These are phyloP conservation scores for Ischnura elegans DNA, from an alignment of 2,888 invertebrate species.

Conservation along the genomic window DNA sequence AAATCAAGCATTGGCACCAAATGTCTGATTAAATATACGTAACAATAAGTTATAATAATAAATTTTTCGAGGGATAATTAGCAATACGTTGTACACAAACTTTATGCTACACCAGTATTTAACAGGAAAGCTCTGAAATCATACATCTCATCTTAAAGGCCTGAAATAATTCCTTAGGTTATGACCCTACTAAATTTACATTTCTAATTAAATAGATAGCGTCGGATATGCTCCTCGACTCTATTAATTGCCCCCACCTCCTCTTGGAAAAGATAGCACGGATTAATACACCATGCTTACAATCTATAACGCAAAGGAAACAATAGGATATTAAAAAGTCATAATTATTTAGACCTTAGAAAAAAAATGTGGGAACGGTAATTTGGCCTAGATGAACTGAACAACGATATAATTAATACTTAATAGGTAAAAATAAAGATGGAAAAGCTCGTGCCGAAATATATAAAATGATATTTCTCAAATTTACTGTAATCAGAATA, in stretches of 20 bases:
- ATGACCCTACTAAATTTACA: neutral
- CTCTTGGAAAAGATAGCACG: neutral
- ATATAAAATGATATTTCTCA: too few species aligned
- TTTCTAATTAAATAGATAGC: conserved; percentile 8
- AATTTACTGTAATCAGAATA: too few species aligned
- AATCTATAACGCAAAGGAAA: neutral
- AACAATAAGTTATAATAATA: too few species aligned
- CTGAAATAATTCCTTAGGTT: neutral
- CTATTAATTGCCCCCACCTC: neutral
- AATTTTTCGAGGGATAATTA: too few species aligned
- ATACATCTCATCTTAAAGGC: neutral
- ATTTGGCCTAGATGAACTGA: neutral
- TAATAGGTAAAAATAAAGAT: neutral
- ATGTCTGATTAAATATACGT: too few species aligned
- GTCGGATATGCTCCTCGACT: neutral
- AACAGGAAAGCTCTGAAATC: neutral
- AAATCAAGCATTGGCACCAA: too few species aligned
- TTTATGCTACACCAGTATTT: neutral
- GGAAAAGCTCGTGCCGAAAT: too few species aligned
- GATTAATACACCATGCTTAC: neutral
- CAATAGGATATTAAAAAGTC: neutral
- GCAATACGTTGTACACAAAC: too few species aligned
- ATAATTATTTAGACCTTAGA: neutral
- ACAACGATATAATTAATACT: neutral
- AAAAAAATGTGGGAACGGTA: neutral